Base-by-base conservation (phyloP, 2,797 vertebrate genomes). In the Sebastes baramenuke region DNA sequence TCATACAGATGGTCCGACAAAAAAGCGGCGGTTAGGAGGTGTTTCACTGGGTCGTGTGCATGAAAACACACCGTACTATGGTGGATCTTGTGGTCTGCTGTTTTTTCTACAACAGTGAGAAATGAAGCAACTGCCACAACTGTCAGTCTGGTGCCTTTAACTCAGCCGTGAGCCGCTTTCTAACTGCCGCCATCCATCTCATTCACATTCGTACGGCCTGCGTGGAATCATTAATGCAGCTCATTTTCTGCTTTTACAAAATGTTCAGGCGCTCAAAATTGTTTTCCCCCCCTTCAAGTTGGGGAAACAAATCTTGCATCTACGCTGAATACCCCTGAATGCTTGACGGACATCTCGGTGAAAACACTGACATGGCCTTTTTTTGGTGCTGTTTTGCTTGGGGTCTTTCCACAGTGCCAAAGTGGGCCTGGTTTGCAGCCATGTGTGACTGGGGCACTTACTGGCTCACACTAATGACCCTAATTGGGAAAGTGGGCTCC, bases 401-500 rank as follows among this genome's bases (percentile, higher is more conserved):
- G 72, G 69, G 77, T 91, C 82, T 89, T 82, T 92, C 86, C 92
- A 59, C 82, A n/a, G 90, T 86, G 91, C 92, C 89, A 89, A 68
- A 93, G 90, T 84, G 79, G 89, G 71, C 76, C 94, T 92, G 90
- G 55, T 94, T 87, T 93, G 89, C 90, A 94, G 89, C 89, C 91
- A 90, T 92, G 93, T 95, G 93, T 95, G 92, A 94, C 93, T 30
- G 77, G 89, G 92, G 85, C 93, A 93, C 93, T 95, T 93, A 93
- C 89, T 86, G 89, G 78, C 90, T 94, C 87, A 84, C 84, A 89
- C 90, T 95, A 92, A 94, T 93, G 93, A 93, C 91, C 85, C 90
- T 95, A 95, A 96, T 94, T 95, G 92, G 94, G 92, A 93, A 95
- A 95, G 95, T 95, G 94, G 94, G 87, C 92, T 94, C 92, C 79